These are phyloP conservation scores for Cyprinodon diabolis DNA, from an alignment of 2,797 vertebrate species.

Conservation along the genomic window DNA sequence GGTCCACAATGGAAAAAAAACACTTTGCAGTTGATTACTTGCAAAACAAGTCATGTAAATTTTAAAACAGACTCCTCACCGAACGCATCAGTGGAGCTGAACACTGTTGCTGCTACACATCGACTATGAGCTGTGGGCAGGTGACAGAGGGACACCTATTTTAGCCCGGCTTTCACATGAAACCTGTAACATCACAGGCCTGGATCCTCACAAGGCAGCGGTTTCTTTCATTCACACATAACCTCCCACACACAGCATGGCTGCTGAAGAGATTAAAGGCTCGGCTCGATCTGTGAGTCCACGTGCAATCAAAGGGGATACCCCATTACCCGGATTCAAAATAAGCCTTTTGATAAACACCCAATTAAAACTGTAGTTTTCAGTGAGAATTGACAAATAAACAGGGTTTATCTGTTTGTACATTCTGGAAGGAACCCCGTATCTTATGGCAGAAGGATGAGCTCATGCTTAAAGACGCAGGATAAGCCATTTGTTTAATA, in stretches of 20 bases:
- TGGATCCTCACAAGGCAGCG: slow-evolving; percentile 10
- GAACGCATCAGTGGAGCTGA: background rate
- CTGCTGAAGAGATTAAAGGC: slow-evolving; percentile 14
- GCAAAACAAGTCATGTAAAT: background rate
- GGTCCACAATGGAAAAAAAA: slow-evolving; percentile 1
- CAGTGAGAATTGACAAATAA: background rate
- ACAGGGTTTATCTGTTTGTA: background rate
- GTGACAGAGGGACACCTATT: slow-evolving; percentile 26
- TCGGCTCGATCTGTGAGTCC: background rate
- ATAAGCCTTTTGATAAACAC: background rate
- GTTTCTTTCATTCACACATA: slow-evolving; percentile 48
- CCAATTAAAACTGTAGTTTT: background rate
- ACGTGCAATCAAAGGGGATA: background rate
- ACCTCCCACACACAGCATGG: slow-evolving; percentile 42
- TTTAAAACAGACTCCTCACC: background rate
- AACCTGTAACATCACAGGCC: slow-evolving; percentile 46
- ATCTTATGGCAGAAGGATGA: background rate
- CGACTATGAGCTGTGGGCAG: slow-evolving; percentile 28
- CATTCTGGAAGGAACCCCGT: background rate
- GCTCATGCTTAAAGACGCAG: background rate
- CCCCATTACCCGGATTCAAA: background rate
- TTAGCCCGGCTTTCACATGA: slow-evolving; percentile 18
- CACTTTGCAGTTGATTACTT: background rate
- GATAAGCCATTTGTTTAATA: background rate
- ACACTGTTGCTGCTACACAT: background rate